Base-by-base conservation (phyloP, 35 echinoderm and acorn worm species). In the Lytechinus variegatus region DNA sequence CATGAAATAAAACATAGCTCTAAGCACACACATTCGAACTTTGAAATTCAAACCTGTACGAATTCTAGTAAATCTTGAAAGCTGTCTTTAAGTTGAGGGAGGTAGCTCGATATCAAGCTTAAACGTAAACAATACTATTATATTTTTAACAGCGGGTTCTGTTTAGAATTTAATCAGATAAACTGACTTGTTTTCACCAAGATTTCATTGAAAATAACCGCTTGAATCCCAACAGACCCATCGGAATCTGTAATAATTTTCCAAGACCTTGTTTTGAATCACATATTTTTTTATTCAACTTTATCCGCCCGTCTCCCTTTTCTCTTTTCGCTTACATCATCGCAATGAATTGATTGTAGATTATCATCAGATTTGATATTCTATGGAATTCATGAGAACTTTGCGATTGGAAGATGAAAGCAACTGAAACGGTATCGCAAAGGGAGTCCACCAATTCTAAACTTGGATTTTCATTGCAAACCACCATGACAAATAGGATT, bases 91-190 rank as follows among this genome's bases (percentile, higher is more conserved):
- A 16, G 6, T 79, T 79, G 66, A 79, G 19, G 56, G 56, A 79
- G 19, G 21, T 7, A 79, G 66, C 66, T 79, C 3, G 19, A 79
- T 79, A 79, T 24, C 19, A 6, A 24, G 16, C n/a, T n/a, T n/a
- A 79, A 79, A 24, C 66, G 66, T 79, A 79, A 79, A 79, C 66
- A n/a, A 16, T 79, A 4, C 66, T 79, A 79, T 79, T 16, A 79
- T 79, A 79, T 79, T 79, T 79, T 79, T 79, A 79, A 79, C 66
- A 79, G 66, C 66, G 66, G 66, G 4, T 79, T 79, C 66, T 79
- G 66, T 79, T n/a, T 24, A 79, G 66, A 79, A 79, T 79, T 79
- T 79, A 79, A 79, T 79, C 66, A 79, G 66, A 79, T 79, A 79
- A 79, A 79, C 66, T 24, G 66, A 79, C 66, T 79, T 79, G 66